These are phyloP conservation scores for Mya arenaria DNA, from an alignment of 1,140 invertebrate genomes.

Conservation along the genomic window DNA sequence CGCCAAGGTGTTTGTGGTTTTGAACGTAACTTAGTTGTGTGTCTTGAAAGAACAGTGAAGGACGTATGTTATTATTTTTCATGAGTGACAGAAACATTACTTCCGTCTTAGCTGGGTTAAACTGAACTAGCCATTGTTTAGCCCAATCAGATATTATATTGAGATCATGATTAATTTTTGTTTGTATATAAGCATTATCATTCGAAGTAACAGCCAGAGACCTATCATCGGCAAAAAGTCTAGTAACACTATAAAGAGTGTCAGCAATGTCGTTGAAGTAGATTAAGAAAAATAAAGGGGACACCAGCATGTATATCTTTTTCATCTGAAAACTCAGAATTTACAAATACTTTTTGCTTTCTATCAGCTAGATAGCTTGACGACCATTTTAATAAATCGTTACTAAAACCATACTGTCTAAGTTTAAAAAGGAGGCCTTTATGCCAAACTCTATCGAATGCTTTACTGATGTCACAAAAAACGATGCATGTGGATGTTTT, in stretches of 20 bases:
- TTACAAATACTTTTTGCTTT: neutral
- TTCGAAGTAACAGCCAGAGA: neutral
- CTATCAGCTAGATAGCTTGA: neutral
- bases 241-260: neutral
- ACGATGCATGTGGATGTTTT: constrained; percentile 9
- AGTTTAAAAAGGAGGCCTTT: constrained; percentile 9
- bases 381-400: neutral
- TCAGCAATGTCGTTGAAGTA: constrained; percentile 15
- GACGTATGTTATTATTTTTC: neutral
- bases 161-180: constrained; percentile 4
- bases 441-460: constrained; percentile 24
- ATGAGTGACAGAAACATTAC: constrained; percentile 5
- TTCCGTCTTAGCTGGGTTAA: constrained; percentile 32
- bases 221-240: constrained; percentile 22
- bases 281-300: neutral
- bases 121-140: constrained; percentile 7
- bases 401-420: neutral
- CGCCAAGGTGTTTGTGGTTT: constrained; percentile 3
- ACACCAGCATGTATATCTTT: neutral
- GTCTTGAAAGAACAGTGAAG: neutral
- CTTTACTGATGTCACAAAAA: constrained; percentile 27
- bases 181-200: neutral
- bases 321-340: neutral
- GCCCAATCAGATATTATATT: neutral
- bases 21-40: constrained; percentile 2